phyloP scores from a whole-genome alignment of 2,797 vertebrate genomes.

The Nannoperca australis region DNA sequence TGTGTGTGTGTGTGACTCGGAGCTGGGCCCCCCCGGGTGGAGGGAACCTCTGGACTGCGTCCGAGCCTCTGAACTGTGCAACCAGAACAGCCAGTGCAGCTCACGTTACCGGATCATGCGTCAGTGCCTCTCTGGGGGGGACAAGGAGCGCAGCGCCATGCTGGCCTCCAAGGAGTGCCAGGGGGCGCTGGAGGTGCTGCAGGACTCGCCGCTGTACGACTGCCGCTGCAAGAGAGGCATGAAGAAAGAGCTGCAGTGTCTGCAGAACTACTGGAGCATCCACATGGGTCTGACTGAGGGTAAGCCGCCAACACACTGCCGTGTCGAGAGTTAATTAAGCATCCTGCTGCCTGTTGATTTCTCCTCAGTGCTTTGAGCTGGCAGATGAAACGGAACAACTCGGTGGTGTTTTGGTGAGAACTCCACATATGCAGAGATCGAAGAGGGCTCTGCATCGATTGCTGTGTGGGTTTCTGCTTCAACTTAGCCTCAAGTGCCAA shows the following conservation, averaged over 20 bases:
- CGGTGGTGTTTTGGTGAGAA: background rate
- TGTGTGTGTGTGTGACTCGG: conserved; percentile 81
- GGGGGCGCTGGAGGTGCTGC: conserved; percentile 92
- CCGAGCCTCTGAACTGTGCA: conserved; percentile 93
- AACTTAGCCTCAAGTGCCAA: conserved; percentile 12
- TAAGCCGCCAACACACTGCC: conserved; percentile 66
- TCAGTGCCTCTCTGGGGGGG: conserved; percentile 94
- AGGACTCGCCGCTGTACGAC: conserved; percentile 92
- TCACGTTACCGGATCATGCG: conserved; percentile 94
- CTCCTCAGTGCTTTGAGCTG: background rate
- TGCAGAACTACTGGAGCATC: conserved; percentile 98
- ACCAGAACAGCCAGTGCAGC: conserved; percentile 92
- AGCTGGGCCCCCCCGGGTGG: conserved; percentile 86
- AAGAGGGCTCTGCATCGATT: background rate
- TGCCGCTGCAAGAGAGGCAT: conserved; percentile 95
- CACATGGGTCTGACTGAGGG: conserved; percentile 93
- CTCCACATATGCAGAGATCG: conserved; percentile 3
- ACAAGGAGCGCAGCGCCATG: conserved; percentile 90
- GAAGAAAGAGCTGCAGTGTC: conserved; percentile 95
- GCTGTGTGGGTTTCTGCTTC: conserved; percentile 21
- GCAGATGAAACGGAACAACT: background rate
- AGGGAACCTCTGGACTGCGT: conserved; percentile 92
- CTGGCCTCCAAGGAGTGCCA: conserved; percentile 95
- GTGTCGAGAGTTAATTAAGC: conserved; percentile 20
- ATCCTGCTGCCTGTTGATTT: conserved; percentile 34